Conservation (phyloP, 2,113 vertebrate genomes). For the chimpanzee (Pan troglodytes) region DNA sequence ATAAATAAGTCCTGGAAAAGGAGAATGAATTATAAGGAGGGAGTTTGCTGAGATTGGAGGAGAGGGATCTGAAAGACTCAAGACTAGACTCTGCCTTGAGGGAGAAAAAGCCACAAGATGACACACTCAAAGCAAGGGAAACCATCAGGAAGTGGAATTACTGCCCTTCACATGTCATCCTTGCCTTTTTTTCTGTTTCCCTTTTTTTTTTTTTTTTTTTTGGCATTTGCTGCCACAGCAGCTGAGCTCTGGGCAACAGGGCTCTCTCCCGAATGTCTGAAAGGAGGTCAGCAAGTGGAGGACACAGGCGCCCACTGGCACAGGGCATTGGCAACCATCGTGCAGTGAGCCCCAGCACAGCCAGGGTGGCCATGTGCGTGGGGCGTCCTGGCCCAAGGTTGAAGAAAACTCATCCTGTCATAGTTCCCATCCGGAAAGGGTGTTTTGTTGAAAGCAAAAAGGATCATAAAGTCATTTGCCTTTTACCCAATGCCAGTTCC, state of each 20-base stretch:
- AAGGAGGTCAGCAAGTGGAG: not conserved
- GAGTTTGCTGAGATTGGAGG: not conserved
- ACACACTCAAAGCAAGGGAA: not conserved
- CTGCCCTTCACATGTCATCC: not conserved
- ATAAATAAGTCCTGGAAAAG: not conserved
- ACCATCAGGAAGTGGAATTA: not conserved
- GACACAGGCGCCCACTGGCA: rapidly evolving
- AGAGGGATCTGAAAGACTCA: not conserved
- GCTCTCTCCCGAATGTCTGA: not conserved
- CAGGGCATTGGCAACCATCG: not conserved
- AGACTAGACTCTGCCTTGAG: not conserved
- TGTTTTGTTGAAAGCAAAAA: conserved; percentile 4
- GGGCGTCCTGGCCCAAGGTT: not conserved
- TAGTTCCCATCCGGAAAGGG: not conserved
- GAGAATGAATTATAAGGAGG: not conserved
- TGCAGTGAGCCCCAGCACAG: not conserved
- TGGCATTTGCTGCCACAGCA: not conserved
- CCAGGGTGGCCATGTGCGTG: rapidly evolving
- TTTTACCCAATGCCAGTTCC: not conserved
- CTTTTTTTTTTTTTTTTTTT: too few species aligned
- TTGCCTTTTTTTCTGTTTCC: not conserved
- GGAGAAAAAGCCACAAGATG: not conserved
- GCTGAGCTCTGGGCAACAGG: conserved; percentile 17
- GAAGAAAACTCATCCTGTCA: not conserved
- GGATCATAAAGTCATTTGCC: not conserved